phyloP scores from a whole-genome alignment of 2,797 vertebrate species.

The Chaunax sp. region DNA sequence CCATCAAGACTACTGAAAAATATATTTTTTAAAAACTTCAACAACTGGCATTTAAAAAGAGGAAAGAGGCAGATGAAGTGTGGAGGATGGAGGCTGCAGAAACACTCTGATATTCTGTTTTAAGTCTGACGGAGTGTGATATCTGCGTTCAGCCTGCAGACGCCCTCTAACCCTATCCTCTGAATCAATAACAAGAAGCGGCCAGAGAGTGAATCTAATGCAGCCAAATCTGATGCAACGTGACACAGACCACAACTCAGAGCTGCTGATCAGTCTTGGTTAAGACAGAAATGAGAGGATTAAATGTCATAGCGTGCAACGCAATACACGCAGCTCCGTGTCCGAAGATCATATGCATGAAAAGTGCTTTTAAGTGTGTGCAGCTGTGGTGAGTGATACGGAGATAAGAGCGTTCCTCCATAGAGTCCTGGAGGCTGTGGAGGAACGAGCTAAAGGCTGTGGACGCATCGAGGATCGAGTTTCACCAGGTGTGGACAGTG shows the following conservation, averaged over 20 bases:
- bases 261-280: slow-evolving; percentile 61
- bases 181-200: slow-evolving; percentile 50
- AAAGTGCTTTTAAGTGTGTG: slow-evolving; percentile 58
- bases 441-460: not conserved
- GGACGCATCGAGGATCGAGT: slow-evolving; percentile 1
- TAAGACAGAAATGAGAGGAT: slow-evolving; percentile 55
- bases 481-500: slow-evolving; percentile 6
- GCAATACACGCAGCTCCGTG: slow-evolving; percentile 40
- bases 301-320: slow-evolving; percentile 58
- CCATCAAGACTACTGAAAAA: slow-evolving; percentile 5
- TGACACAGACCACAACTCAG: slow-evolving; percentile 45
- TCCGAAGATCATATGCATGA: slow-evolving; percentile 23
- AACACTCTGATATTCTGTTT: slow-evolving; percentile 56
- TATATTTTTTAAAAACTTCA: not conserved
- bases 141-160: slow-evolving; percentile 62
- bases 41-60: not conserved
- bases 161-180: slow-evolving; percentile 40
- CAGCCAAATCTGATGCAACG: slow-evolving; percentile 55
- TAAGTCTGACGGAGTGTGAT: slow-evolving; percentile 53
- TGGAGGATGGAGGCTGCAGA: slow-evolving; percentile 19
- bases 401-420: slow-evolving; percentile 14
- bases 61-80: slow-evolving; percentile 11
- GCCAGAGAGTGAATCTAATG: slow-evolving; percentile 37
- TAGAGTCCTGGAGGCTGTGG: not conserved
- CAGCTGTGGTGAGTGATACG: slow-evolving; percentile 42